Evolutionary conservation across 2,113 vertebrate species (phyloP).

Genomic region (Amphiprion percula): DNA sequence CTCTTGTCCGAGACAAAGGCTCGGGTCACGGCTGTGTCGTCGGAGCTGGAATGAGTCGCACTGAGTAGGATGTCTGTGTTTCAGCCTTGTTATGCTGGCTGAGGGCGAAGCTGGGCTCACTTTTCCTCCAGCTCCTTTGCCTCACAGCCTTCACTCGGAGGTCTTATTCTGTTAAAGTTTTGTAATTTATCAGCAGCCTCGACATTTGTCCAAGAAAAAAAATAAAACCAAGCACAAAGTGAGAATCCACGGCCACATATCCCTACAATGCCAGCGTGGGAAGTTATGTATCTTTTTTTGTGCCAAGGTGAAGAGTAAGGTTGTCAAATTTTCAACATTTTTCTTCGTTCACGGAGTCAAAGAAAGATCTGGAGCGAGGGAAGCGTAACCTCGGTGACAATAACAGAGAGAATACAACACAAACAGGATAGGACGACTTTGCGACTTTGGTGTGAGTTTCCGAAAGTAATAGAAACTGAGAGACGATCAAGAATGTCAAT

Average conservation of each 20-base stretch:
- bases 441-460: not conserved
- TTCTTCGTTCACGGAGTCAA: not conserved
- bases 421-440: not conserved
- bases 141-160: not conserved
- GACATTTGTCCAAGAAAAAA: not conserved
- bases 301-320: not conserved
- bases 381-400: conserved; percentile 4
- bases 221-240: not conserved
- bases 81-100: conserved; percentile 16
- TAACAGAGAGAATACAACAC: not conserved
- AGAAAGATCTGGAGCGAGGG: not conserved
- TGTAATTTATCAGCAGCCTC: not conserved
- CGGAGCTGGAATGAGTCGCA: conserved; percentile 24
- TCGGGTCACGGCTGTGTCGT: conserved; percentile 26
- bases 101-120: not conserved
- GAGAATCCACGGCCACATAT: not conserved
- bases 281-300: not conserved
- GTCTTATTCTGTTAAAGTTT: conserved; percentile 20
- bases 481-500: not conserved
- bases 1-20: conserved; percentile 43
- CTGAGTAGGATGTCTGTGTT: conserved; percentile 28
- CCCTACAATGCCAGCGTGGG: not conserved
- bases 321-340: not conserved
- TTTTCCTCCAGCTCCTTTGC: not conserved
- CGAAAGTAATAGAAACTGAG: not conserved